Evolutionary conservation across 2,888 invertebrate species (phyloP), one percentile per base, ranked within the genome.

Genomic region (Julus scandinavius): DNA sequence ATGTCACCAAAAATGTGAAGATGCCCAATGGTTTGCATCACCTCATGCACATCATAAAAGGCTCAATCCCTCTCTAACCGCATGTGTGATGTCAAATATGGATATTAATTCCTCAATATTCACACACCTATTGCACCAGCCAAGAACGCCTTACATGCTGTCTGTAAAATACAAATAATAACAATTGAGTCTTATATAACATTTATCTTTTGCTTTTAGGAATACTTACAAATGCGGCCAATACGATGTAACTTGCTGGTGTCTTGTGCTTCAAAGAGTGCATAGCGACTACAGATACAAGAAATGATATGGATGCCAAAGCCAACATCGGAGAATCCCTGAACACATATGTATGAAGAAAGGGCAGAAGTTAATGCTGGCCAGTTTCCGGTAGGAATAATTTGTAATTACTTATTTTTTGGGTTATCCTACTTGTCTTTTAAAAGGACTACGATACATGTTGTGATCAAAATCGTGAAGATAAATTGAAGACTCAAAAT

Each of bases 211-310:
- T 45, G 29, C 29, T 45, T 45, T 45, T 45, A 45, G 45, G 45
- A 45, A 95, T 45, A 45, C 96, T 95, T 94, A 96, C 96, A 93
- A 97, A 97, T 11, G 91, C 90, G 54, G 91, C 95, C 45, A 97
- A 93, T n/a, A 97, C 94, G 90, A 96, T 95, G 90, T 97, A 94
- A 92, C 97, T 97, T 17, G 94, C 94, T 0, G 97, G 97, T 80
- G 95, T 95, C 90, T 96, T 96, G 90, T 94, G 94, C 89, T 96
- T 94, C 92, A 96, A 96, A 41, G 95, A 93, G 91, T 95, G 94
- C 85, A 96, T 93, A 1, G 95, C 95, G 89, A 96, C 93, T 88
- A 96, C 92, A 17, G 95, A 93, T 6, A 93, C 94, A 91, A 96
- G 93, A 91, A 95, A 95, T 90, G 94, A 91, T 89, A 96, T 91